Base-by-base conservation (phyloP, 2,888 invertebrate genomes). In the Euzophera pinguis region DNA sequence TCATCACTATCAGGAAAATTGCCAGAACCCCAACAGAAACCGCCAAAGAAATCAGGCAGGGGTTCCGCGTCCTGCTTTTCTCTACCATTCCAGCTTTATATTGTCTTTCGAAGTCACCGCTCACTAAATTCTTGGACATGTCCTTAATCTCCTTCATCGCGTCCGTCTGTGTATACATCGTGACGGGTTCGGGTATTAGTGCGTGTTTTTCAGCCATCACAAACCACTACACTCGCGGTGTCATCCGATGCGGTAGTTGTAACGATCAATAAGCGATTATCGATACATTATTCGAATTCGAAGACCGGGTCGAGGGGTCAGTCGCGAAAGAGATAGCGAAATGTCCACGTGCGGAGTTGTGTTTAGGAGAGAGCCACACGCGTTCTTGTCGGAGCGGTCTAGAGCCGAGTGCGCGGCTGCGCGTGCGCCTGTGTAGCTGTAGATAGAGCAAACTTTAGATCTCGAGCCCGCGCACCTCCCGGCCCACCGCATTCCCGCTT, bases 161-260 rank as follows among this genome's bases (percentile, higher is more conserved):
- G 60, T 83, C 80, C 55, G 81, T 74, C 66, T 84, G 84, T 16
- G 82, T 80, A 62, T 85, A 86, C 83, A 88, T 85, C 41, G 74
- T 67, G 63, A 72, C 65, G 38, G 75, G 67, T 60, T 81, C 75
- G 53, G 80, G 76, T 69, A 86, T 83, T 43, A 86, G 74, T 57
- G 83, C 82, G 77, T 81, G 76, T 63, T 83, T 84, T 73, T 86
- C 82, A 58, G 81, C 81, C 87, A 88, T 87, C 73, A 76, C 79
- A 77, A 66, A 61, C 61, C 62, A 81, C 77, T 74, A 62, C 78
- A 82, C 79, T 71, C 73, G 73, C 75, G 75, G 65, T 62, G 64
- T 60, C 62, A 71, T 63, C 59, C 59, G 64, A 71, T 61, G 59
- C 61, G 56, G 56, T 62, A 66, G 58, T 65, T 58, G 60, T 53